Evolutionary conservation across 1,140 invertebrate genomes (phyloP), one percentile per base, ranked within the genome.

Genomic region (Stratiolaelaps scimitus): DNA sequence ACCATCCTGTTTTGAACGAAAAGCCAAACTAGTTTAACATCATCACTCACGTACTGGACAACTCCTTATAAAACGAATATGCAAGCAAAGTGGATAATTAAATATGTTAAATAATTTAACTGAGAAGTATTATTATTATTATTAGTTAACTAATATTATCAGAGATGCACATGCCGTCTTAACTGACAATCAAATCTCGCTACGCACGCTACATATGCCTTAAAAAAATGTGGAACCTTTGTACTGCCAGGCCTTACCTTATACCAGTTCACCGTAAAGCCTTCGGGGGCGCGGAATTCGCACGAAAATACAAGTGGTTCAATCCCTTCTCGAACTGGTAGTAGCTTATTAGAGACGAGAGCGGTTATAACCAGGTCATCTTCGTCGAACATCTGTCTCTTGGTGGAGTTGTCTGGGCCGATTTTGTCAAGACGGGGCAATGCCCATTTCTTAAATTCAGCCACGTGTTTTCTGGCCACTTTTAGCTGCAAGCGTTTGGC

Each of bases 381-480:
- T 29, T 60, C 34, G 4, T 60, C 15, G 23, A 60, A 29, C 15
- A 17, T 15, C 20, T 60, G 15, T 1, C 15, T 60, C 20, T 23
- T 2, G 10, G 10, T 4, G 5, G 34, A 40, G 10, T 10, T 10
- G 34, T 10, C 34, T 40, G 4, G 34, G 10, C 34, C 34, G 34
- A 40, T 40, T n/a, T n/a, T n/a, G n/a, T n/a, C n/a, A n/a, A n/a
- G n/a, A 10, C 34, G 34, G 34, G 34, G 10, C 10, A 60, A 34
- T 17, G 53, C 53, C n/a, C n/a, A n/a, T 2, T 60, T 2, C 53
- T 60, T 60, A 15, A 60, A 2, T 60, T 60, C 53, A 15, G 53
- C 26, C 26, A 23, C 34, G 2, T 60, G 53, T 29, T 60, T 60
- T 10, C 53, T 15, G 15, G 23, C 34, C 15, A 60, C 53, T n/a